Percentiles rank a stretch among this genome's conserved stretches.
Conservation (phyloP, 1,140 invertebrate genomes). For the Potamilus streckersoni region DNA sequence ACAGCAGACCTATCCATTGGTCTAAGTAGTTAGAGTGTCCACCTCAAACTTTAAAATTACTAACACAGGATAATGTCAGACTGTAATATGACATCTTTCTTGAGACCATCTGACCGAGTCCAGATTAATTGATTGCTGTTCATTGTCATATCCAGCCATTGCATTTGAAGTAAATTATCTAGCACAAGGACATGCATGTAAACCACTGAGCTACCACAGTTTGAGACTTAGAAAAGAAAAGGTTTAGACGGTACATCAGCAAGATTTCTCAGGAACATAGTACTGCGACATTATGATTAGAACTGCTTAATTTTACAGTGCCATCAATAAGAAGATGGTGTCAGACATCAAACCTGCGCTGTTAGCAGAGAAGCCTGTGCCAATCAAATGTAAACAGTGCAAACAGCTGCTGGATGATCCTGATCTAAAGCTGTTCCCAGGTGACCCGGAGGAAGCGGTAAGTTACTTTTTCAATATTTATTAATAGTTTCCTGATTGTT, state of each 20-base stretch:
- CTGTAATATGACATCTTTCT: no score
- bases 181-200: no score
- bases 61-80: no score
- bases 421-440: slow-evolving; percentile 78
- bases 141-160: no score
- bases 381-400: slow-evolving; percentile 69
- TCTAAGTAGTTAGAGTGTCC: no score
- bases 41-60: no score
- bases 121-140: no score
- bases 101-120: no score
- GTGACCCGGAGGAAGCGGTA: slow-evolving; percentile 79
- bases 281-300: slow-evolving; percentile 7
- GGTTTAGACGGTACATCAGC: neutral
- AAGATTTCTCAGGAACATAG: slow-evolving; percentile 8
- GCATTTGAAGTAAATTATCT: no score
- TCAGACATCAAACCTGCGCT: neutral
- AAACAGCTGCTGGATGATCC: slow-evolving; percentile 75
- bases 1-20: no score
- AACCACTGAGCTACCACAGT: neutral
- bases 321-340: neutral
- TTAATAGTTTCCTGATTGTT: neutral
- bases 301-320: neutral
- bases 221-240: slow-evolving; percentile 2
- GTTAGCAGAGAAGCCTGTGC: slow-evolving; percentile 26
- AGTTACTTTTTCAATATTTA: slow-evolving; percentile 14